These are phyloP conservation scores for Microplitis mediator DNA, from an alignment of 1,140 invertebrate genomes.

Conservation along the genomic window DNA sequence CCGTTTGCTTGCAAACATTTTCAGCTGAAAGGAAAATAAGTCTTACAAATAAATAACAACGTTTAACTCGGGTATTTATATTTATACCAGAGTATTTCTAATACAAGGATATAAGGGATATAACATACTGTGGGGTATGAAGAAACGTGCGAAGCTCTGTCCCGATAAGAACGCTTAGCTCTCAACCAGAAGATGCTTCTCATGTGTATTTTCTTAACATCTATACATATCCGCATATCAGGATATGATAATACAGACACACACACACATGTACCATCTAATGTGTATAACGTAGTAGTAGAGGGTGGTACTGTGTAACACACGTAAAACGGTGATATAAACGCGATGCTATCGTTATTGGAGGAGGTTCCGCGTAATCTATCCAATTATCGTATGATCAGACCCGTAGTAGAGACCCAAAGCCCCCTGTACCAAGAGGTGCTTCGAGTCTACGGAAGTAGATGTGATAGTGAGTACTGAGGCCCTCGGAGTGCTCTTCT, in stretches of 20 bases:
- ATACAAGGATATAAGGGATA: not conserved
- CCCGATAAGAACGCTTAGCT: not conserved
- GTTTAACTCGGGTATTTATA: too few species aligned
- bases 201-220: too few species aligned
- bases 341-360: constrained; percentile 54
- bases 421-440: constrained; percentile 1
- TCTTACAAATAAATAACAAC: too few species aligned
- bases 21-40: too few species aligned
- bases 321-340: constrained; percentile 51
- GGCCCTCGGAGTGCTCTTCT: too few species aligned
- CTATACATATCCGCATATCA: too few species aligned
- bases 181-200: too few species aligned
- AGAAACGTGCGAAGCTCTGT: not conserved
- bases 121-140: not conserved
- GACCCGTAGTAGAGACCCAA: constrained; percentile 38
- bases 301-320: constrained; percentile 34
- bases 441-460: too few species aligned
- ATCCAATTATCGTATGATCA: constrained; percentile 62
- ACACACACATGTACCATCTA: not conserved
- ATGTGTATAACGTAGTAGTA: constrained; percentile 2
- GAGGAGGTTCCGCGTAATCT: constrained; percentile 59
- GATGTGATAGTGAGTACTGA: too few species aligned
- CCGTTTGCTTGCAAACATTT: too few species aligned
- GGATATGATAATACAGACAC: not conserved
- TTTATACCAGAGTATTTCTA: not conserved